Evolutionary conservation across 2,888 invertebrate species (phyloP).

Genomic region (Rhopalosiphum nymphaeae): DNA sequence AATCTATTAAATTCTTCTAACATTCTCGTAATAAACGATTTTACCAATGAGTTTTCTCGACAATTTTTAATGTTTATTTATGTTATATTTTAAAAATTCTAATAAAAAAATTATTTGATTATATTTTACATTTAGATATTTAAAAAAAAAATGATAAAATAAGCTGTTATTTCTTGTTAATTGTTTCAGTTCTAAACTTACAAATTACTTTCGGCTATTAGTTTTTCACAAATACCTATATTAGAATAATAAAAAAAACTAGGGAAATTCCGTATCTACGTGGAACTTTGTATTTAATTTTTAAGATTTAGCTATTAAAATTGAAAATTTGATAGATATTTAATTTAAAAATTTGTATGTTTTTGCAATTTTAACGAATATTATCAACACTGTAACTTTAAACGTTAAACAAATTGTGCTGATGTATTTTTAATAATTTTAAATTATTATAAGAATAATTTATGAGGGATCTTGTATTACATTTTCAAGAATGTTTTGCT

Average conservation of each 20-base stretch:
- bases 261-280: not conserved
- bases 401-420: not conserved
- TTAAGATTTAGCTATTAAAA: too few species aligned
- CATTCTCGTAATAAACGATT: not conserved
- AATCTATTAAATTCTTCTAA: not conserved
- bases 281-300: not conserved
- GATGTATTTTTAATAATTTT: not conserved
- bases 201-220: not conserved
- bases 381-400: not conserved
- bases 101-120: not conserved
- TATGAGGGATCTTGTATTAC: not conserved
- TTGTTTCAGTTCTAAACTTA: not conserved
- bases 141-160: not conserved
- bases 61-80: not conserved
- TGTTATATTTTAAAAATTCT: not conserved
- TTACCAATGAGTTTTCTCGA: not conserved
- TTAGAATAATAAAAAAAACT: not conserved
- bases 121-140: not conserved
- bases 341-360: not conserved
- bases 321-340: not conserved
- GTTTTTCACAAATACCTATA: not conserved
- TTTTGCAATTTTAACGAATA: not conserved
- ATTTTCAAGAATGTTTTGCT: not conserved
- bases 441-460: not conserved
- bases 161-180: not conserved